phyloP scores from a whole-genome alignment of 2,113 vertebrate genomes.

The Scomber scombrus region DNA sequence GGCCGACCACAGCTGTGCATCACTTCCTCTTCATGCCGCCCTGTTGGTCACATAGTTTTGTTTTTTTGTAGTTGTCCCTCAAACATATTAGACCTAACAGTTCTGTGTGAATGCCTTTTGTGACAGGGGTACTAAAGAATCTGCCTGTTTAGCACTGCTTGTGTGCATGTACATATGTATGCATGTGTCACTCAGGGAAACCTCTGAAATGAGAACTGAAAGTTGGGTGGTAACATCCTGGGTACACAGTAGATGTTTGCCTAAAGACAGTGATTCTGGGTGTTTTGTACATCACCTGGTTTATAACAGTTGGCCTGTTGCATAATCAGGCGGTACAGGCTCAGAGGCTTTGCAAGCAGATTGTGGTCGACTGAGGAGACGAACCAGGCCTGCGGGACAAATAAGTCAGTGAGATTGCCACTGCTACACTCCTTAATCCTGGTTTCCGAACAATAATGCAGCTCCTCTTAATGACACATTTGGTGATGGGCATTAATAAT shows the following conservation, averaged over 20 bases:
- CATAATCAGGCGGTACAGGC: constrained; percentile 28
- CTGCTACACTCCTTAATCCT: constrained; percentile 37
- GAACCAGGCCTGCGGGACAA: constrained; percentile 39
- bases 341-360: constrained; percentile 24
- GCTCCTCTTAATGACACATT: not conserved
- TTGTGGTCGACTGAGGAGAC: not conserved
- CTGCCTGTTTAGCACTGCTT: not conserved
- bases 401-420: constrained; percentile 26
- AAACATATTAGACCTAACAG: not conserved
- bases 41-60: constrained; percentile 28
- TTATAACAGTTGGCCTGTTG: constrained; percentile 26
- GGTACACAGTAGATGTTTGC: not conserved
- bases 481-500: not conserved
- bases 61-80: constrained; percentile 24
- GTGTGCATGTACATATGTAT: not conserved
- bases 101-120: constrained; percentile 17
- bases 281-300: constrained; percentile 19
- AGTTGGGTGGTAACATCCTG: not conserved
- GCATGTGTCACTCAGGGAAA: not conserved
- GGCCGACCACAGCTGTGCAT: constrained; percentile 49
- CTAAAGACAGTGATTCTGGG: not conserved
- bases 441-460: constrained; percentile 30
- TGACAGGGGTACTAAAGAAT: constrained; percentile 10
- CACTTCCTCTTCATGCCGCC: constrained; percentile 64
- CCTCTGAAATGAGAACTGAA: not conserved